Evolutionary conservation across 2,113 vertebrate species (phyloP), one percentile per base, ranked within the genome.

Genomic region (Pachyramphus minor): DNA sequence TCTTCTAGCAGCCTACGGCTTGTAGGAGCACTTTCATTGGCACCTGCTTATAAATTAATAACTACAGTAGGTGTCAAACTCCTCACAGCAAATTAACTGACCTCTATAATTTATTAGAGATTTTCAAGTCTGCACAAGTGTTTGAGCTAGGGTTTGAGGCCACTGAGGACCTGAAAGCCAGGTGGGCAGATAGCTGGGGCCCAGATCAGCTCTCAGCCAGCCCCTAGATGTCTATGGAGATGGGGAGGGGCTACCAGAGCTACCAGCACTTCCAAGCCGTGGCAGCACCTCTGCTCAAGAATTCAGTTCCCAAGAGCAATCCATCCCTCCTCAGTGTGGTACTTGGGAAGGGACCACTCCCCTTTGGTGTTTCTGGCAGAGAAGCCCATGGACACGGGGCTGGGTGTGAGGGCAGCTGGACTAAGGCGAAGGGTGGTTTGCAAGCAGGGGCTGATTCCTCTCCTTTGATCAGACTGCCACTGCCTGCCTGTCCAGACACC

Each of bases 251-350:
- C 6, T n/a, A 77, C 22, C 45, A 41, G 18, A 62, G 9, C 24
- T 6, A 3, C 8, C 24, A 49, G 7, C 56, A 59, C 9, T 47
- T 74, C 1, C 1, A 56, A 25, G 39, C 1, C 9, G 28, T 1
- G 4, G 30, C 24, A 82, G 30, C 24, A 82, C 3, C 12, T 62
- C 42, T 80, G 37, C 53, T 49, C n/a, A 68, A n/a, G 22, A 91
- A 44, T 11, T 44, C 0, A 0, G 18, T 24, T 66, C 14, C 21
- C 31, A 55, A 35, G 31, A 58, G 13, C 8, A 23, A 7, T 7
- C 31, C 20, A n/a, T 11, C 21, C 12, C 33, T 73, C 39, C 49
- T 49, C 1, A 0, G 16, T 12, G n/a, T 52, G 55, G 16, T 23
- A 13, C 49, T 49, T 20, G 2, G 9, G 28, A 73, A 77, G 5